Base-by-base conservation (phyloP, 2,888 invertebrate species). In the Unio delphinus region DNA sequence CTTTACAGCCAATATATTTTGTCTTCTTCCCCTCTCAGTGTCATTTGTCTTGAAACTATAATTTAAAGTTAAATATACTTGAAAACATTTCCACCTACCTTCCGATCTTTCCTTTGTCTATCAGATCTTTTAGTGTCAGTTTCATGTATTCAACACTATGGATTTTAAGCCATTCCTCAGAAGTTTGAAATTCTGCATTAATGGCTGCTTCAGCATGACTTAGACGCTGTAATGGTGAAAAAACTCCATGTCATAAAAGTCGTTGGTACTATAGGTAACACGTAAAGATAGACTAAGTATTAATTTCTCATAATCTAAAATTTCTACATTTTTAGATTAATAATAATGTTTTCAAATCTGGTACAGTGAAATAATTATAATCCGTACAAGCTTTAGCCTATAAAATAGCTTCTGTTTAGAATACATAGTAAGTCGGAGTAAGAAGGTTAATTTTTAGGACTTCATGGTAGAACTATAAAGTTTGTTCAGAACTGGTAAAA, bases 91-190 rank as follows among this genome's bases (percentile, higher is more conserved):
- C 45, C 11, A 58, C 76, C 73, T 76, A 87, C 86, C 82, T 84
- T 69, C 82, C 83, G 71, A 88, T 76, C 75, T 86, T 86, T 17
- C 88, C 89, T 74, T 87, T 88, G 70, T 88, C 86, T 26, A 90
- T 85, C 3, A 90, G 79, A 72, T 90, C 87, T 76, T 90, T 88
- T 23, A 90, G 76, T 6, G 87, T 87, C 20, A 90, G 79, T 61
- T 88, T 84, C 72, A 86, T 72, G 62, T 82, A 73, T 64, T 87
- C 85, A 18, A 90, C 78, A 72, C 86, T 85, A 78, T 90, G 88
- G 34, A 74, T 78, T 63, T 81, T 76, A 23, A 90, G 81, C 90
- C 90, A 90, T 73, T 90, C 88, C 58, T 83, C 83, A 17, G 89
- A 88, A 58, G 75, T 83, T 75, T 89, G 89, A 54, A 82, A 80